Evolutionary conservation across 64 coral and sea anemone genomes (phyloP).

Genomic region (Montipora cactus): DNA sequence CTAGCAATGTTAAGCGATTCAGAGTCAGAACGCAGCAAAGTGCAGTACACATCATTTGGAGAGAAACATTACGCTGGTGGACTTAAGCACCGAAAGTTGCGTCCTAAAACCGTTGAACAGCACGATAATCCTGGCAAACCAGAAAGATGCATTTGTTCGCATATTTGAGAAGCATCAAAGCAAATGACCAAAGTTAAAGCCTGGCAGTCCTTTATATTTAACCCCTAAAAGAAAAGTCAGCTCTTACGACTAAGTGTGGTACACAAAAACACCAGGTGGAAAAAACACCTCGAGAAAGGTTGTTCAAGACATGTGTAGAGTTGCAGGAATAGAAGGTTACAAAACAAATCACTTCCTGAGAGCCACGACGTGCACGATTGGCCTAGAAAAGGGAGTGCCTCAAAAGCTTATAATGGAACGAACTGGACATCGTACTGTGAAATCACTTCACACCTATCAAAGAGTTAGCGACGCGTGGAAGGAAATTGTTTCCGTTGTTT

Average conservation of each 20-base stretch:
- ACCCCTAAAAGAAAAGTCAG: conserved; percentile 55
- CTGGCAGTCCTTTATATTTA: conserved; percentile 15
- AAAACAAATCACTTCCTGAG: conserved; percentile 51
- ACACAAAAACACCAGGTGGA: conserved; percentile 48
- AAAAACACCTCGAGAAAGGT: conserved; percentile 46
- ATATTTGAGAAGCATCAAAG: conserved; percentile 58
- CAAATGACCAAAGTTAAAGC: conserved; percentile 64
- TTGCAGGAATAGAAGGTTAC: conserved; percentile 51
- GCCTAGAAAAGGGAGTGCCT: conserved; percentile 56
- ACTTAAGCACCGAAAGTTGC: conserved; percentile 55
- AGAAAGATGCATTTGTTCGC: conserved; percentile 59
- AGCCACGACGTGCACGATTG: conserved; percentile 49
- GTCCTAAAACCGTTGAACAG: conserved; percentile 57
- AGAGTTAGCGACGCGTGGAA: too few species aligned
- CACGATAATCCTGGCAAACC: conserved; percentile 58
- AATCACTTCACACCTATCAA: conserved; percentile 29
- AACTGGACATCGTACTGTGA: conserved; percentile 31
- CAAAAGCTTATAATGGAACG: conserved; percentile 46
- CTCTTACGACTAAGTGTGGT: conserved; percentile 51
- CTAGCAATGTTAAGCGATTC: too few species aligned
- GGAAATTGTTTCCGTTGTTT: too few species aligned
- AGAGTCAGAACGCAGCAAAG: conserved; percentile 32
- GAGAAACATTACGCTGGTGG: conserved; percentile 58
- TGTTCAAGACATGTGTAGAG: conserved; percentile 43
- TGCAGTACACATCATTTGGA: conserved; percentile 63